Evolutionary conservation across 2,113 vertebrate genomes (phyloP), one percentile per base, ranked within the genome.

Genomic region (Heptranchias perlo): DNA sequence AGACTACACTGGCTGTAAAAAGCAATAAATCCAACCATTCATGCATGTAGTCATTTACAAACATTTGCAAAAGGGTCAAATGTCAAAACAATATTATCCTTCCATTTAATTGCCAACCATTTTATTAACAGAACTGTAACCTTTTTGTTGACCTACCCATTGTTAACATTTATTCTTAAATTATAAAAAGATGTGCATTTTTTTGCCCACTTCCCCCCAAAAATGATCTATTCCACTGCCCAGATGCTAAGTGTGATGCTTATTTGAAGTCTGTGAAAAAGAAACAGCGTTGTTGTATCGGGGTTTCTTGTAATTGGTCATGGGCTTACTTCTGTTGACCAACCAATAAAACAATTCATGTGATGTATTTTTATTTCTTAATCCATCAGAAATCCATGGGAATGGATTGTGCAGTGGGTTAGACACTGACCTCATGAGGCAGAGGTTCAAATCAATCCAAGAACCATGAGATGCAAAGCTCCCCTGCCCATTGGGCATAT

Each of bases 1-100:
- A 11, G 86, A 11, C 31, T 89, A 35, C 86, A 89, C 49, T 67
- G 93, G 44, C 93, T 49, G 25, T 13, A 69, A 65, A 64, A 69
- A 47, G 93, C 64, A 95, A 49, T 65, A 67, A n/a, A 95, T 31
- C 94, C 65, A 69, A 69, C 25, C 13, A 47, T 31, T 73, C 94
- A 95, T 69, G 64, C 92, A 11, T 65, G 62, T 47, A 31, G 62
- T 62, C 94, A 49, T 69, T 95, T 69, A 47, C 64, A 73, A 69
- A 95, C 94, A 95, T 49, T 58, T 67, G 39, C 25, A 49, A 95
- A 95, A 65, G 62, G 92, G 92, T 3, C 62, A 44, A 69, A 73
- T 95, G 65, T 95, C 65, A 95, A 69, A 52, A 49, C 44, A 49
- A 23, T 52, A 5, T 69, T 14, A 49, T 47, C 25, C 23, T 69